Evolutionary conservation across 1,140 invertebrate species (phyloP), one percentile per base, ranked within the genome.

Genomic region (Acromyrmex heyeri): DNA sequence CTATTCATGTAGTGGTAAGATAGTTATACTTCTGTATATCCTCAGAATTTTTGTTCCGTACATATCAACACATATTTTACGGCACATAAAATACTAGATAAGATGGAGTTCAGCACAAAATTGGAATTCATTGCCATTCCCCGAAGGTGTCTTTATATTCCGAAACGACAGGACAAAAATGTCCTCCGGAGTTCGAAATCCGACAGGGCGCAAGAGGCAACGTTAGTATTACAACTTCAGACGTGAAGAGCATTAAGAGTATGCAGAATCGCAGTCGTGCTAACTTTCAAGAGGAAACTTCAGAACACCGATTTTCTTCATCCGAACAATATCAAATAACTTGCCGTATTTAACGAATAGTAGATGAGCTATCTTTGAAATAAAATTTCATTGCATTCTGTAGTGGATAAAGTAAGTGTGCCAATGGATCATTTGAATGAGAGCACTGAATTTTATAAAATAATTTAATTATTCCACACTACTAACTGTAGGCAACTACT

Each of bases 181-280:
- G 44, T 64, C n/a, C 27, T 34, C 18, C 50, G 30, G 10, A 61
- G 59, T 81, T 72, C 34, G 61, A 70, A 87, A 88, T 67, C 48
- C 85, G 57, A 24, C 30, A 21, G 3, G 53, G 64, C 57, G 16
- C n/a, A n/a, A 57, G 78, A 53, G 24, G 77, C 72, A 72, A 87
- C 57, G 72, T 65, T 64, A 55, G 34, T 38, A 24, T 86, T 83
- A 57, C 55, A 64, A 86, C 55, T 76, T 67, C 21, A 72, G 65
- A 87, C 59, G 65, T 67, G 86, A 72, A 83, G 55, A 64, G 65
- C 86, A 86, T 87, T 87, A 88, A 77, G 81, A 85, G 38, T 77
- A 73, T 64, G 65, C 70, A 72, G 21, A 88, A 67, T 85, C 57
- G 0, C 70, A 67, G 30, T 10, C 10, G 27, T 27, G 59, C 62